phyloP scores from a whole-genome alignment of 2,113 vertebrate genomes.

The Lagenorhynchus albirostris region DNA sequence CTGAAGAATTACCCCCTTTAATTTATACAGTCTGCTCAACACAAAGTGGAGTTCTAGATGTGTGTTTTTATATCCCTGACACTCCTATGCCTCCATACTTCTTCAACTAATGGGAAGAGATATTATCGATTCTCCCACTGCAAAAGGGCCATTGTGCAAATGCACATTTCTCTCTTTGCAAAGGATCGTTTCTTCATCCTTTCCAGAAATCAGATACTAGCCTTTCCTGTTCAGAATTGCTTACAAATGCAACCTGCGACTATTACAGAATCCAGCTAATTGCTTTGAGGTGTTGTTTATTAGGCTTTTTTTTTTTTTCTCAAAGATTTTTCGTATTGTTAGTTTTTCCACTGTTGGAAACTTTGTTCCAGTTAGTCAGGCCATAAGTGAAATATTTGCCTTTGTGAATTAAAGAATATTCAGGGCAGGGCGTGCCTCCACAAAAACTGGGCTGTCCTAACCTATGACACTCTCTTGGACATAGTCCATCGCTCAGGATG shows the following conservation, averaged over 20 bases:
- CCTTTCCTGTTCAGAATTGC: background rate
- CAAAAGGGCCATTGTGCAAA: background rate
- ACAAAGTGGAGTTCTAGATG: background rate
- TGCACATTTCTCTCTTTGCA: background rate
- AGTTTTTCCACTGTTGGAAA: constrained; percentile 25
- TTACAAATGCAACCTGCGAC: background rate
- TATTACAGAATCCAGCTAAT: background rate
- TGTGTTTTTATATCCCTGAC: background rate
- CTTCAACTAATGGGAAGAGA: background rate
- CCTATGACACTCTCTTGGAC: constrained; percentile 48
- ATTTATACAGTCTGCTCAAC: background rate
- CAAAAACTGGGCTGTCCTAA: constrained; percentile 41
- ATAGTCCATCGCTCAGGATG: constrained; percentile 39
- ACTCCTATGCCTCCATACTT: background rate
- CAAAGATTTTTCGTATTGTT: background rate
- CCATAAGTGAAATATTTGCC: constrained; percentile 53
- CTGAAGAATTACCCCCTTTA: background rate
- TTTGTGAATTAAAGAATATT: constrained; percentile 56
- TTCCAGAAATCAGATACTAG: background rate
- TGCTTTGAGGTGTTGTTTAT: background rate
- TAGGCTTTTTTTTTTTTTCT: background rate
- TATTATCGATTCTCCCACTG: background rate
- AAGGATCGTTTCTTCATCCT: background rate
- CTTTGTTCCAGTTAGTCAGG: constrained; percentile 21
- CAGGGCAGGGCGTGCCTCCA: constrained; percentile 50